Conservation (phyloP, 2,113 vertebrate species). For the Pteropus alecto region DNA sequence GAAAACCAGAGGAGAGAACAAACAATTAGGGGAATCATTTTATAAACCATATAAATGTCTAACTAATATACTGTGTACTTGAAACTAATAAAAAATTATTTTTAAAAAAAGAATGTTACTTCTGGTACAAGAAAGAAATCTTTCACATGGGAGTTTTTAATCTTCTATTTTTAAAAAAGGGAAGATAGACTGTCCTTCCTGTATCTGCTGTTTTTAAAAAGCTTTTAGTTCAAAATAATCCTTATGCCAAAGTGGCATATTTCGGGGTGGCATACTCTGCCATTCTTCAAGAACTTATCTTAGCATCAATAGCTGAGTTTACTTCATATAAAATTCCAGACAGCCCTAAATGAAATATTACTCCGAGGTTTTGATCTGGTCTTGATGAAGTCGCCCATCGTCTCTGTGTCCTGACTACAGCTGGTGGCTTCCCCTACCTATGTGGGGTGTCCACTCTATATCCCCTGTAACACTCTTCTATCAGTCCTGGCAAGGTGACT, state of each 20-base stretch:
- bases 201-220: background rate
- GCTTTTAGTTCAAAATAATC: background rate
- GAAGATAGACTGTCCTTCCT: background rate
- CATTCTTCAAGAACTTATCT: background rate
- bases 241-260: background rate
- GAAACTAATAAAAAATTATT: no score
- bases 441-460: background rate
- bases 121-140: background rate
- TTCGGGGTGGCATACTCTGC: background rate
- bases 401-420: background rate
- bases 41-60: no score
- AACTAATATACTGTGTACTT: no score
- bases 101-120: no score
- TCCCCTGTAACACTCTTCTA: background rate
- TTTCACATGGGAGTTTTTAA: background rate
- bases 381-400: background rate
- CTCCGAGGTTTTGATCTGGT: background rate
- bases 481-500: background rate
- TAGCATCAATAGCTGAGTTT: background rate
- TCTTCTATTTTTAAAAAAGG: background rate
- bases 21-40: no score
- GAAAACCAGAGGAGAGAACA: no score
- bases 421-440: background rate
- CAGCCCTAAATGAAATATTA: background rate
- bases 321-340: background rate